Percentiles rank a stretch among this genome's conserved stretches.
Evolutionary conservation across 2,888 invertebrate species (phyloP).

Genomic region (Boloria selene): DNA sequence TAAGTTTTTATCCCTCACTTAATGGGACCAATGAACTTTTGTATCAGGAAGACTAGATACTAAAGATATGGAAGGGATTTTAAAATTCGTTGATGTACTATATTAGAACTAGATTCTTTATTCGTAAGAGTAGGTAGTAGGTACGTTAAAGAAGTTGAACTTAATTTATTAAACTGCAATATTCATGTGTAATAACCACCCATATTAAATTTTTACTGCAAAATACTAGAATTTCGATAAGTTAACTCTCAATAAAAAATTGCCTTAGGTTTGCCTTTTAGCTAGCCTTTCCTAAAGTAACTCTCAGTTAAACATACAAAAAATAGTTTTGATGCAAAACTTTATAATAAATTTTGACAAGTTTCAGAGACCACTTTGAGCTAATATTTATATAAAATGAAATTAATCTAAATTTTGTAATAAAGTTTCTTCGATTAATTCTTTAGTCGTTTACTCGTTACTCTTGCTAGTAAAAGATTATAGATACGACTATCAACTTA

Average conservation of each 20-base stretch:
- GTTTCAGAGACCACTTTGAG: slow-evolving; percentile 8
- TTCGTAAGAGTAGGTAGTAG: neutral
- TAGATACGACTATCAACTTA: too few relatives aligned
- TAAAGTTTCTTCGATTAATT: neutral
- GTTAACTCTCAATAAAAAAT: too few relatives aligned
- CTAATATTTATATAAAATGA: slow-evolving; percentile 3
- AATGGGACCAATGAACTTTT: slow-evolving; percentile 5
- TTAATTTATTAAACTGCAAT: too few relatives aligned
- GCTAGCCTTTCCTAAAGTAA: neutral
- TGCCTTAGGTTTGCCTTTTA: too few relatives aligned
- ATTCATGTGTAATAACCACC: too few relatives aligned
- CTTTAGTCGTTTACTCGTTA: too few relatives aligned
- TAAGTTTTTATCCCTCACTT: slow-evolving; percentile 10
- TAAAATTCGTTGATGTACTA: neutral
- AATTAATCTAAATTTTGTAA: slow-evolving; percentile 1
- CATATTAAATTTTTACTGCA: too few relatives aligned
- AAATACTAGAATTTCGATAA: too few relatives aligned
- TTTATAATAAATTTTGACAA: slow-evolving; percentile 26
- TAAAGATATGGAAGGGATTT: neutral
- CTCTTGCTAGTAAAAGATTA: too few relatives aligned
- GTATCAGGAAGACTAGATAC: neutral
- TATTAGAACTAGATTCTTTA: neutral
- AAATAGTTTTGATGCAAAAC: slow-evolving; percentile 5
- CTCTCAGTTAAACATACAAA: slow-evolving; percentile 5
- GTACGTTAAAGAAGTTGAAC: too few relatives aligned